Conservation (phyloP, 2,888 invertebrate species). For the Ctenicera cuprea region DNA sequence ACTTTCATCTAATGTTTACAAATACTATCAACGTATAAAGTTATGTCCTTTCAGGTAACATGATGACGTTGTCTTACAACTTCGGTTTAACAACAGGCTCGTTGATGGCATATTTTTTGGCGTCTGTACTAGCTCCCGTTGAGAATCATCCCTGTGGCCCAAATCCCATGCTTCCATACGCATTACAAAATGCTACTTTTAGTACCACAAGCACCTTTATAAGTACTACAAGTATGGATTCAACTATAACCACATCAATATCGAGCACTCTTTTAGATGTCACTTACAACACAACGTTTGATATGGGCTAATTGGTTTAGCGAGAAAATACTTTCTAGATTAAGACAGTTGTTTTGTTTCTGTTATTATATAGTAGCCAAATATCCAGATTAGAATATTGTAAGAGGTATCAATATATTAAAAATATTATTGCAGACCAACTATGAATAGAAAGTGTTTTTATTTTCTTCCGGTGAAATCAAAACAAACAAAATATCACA, state of each 20-base stretch:
- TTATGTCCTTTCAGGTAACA: constrained; percentile 87
- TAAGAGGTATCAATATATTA: constrained; percentile 36
- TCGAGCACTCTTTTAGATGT: constrained; percentile 47
- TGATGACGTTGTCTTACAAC: constrained; percentile 95
- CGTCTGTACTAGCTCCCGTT: constrained; percentile 69
- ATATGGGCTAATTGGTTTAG: constrained; percentile 42
- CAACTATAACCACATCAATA: constrained; percentile 43
- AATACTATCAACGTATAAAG: no score
- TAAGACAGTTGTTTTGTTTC: constrained; percentile 17
- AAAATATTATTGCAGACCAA: constrained; percentile 22
- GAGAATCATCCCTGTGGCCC: constrained; percentile 64
- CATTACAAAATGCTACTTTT: constrained; percentile 48
- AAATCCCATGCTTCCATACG: constrained; percentile 41
- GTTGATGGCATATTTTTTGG: constrained; percentile 86
- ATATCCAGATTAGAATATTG: constrained; percentile 24
- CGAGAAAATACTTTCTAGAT: background rate
- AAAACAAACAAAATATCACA: no score
- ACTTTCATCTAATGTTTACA: no score
- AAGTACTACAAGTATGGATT: constrained; percentile 44
- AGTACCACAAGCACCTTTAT: constrained; percentile 48
- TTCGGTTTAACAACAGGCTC: constrained; percentile 91
- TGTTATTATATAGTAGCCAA: constrained; percentile 34
- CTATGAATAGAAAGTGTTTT: background rate
- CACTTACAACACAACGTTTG: constrained; percentile 41
- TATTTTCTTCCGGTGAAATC: no score